Percentiles rank a stretch among this genome's conserved stretches.
phyloP scores from a whole-genome alignment of 1,140 invertebrate genomes.

The Arctopsyche grandis region DNA sequence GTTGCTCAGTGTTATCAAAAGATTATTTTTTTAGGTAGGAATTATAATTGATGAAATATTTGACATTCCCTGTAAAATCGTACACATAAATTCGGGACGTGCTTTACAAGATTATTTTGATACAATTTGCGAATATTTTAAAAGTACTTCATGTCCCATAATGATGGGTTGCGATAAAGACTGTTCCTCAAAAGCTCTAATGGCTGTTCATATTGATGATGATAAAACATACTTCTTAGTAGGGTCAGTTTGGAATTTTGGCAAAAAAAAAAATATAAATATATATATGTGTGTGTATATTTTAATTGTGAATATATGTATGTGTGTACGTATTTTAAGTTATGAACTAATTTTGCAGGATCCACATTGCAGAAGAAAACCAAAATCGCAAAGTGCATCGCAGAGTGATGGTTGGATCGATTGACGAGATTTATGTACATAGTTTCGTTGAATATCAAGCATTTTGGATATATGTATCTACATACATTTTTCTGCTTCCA shows the following conservation, averaged over 20 bases:
- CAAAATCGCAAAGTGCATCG: background rate
- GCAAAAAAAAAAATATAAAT: too few species aligned
- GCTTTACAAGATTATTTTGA: background rate
- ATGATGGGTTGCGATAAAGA: slow-evolving; percentile 29
- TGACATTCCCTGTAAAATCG: slow-evolving; percentile 20
- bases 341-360: background rate
- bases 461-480: too few species aligned
- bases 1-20: too few species aligned
- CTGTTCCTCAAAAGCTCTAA: slow-evolving; percentile 14
- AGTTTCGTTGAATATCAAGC: background rate
- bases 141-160: background rate
- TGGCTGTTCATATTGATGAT: background rate
- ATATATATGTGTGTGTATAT: too few species aligned
- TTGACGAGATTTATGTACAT: background rate
- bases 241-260: too few species aligned
- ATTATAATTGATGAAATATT: slow-evolving; percentile 5
- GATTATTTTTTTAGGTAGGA: slow-evolving; percentile 1
- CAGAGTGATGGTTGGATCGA: background rate
- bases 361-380: slow-evolving; percentile 13
- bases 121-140: slow-evolving; percentile 3
- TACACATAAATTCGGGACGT: slow-evolving; percentile 9
- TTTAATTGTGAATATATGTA: background rate
- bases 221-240: background rate
- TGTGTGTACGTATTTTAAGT: background rate
- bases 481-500: too few species aligned